A percentile compares a stretch with the other conserved stretches of the same genome.
phyloP scores from a whole-genome alignment of 2,113 vertebrate genomes.

The Tachuris rubrigastra region DNA sequence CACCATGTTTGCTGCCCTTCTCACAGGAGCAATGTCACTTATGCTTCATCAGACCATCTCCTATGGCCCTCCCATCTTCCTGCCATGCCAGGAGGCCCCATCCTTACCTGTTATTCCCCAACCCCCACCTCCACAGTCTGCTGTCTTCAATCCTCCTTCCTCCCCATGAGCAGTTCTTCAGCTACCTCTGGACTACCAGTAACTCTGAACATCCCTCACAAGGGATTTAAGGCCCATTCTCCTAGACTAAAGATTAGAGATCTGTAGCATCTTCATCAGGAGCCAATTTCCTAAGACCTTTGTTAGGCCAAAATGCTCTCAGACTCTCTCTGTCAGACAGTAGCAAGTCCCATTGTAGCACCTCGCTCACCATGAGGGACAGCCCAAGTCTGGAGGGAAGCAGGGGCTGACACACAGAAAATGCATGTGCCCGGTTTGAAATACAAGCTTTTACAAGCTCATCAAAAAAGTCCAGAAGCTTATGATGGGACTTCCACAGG shows the following conservation, averaged over 20 bases:
- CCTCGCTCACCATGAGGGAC: no score
- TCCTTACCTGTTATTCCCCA: background rate
- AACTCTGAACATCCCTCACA: background rate
- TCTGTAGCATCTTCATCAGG: background rate
- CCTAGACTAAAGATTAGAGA: background rate
- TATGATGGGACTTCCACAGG: fast-evolving
- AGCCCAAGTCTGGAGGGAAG: fast-evolving
- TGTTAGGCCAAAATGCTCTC: no score
- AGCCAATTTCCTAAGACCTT: background rate
- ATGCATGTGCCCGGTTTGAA: fast-evolving
- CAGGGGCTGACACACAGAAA: background rate
- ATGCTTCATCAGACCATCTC: background rate
- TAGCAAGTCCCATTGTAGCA: background rate
- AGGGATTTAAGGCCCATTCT: background rate
- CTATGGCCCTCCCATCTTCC: background rate
- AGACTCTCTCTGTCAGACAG: fast-evolving
- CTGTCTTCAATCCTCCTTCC: background rate
- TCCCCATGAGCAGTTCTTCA: background rate
- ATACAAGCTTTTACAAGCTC: background rate
- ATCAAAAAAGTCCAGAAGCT: background rate
- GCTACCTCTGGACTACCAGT: fast-evolving
- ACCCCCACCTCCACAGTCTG: fast-evolving
- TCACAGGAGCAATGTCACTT: background rate
- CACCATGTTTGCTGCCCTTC: background rate
- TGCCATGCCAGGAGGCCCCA: background rate